A percentile compares a stretch with the other conserved stretches of the same genome.
Conservation (phyloP, 1,140 invertebrate genomes). For the Bombus breviceps region DNA sequence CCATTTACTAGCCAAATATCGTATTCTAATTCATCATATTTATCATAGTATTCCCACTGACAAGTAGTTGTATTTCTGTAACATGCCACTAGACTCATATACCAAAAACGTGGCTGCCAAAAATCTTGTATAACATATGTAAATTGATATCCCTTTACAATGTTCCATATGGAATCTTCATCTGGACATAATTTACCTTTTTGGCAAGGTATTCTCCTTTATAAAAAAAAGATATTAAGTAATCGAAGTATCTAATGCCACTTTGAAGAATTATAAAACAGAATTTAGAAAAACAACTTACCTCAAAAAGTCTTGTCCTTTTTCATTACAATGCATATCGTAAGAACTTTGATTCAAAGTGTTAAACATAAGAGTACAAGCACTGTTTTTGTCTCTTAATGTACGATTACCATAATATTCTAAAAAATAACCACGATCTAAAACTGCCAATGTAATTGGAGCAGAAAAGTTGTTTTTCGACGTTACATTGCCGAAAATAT, state of each 20-base stretch:
- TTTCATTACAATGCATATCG: conserved; percentile 91
- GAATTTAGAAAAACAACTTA: conserved; percentile 40
- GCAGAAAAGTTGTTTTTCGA: conserved; percentile 85
- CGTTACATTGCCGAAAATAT: conserved; percentile 97
- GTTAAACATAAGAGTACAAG: conserved; percentile 93
- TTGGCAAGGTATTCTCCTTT: conserved; percentile 92
- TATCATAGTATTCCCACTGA: conserved; percentile 90
- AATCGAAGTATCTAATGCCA: background rate
- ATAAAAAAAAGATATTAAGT: conserved; percentile 10
- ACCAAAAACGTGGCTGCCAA: conserved; percentile 97
- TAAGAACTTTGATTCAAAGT: conserved; percentile 92
- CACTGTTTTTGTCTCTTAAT: conserved; percentile 84
- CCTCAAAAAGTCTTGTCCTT: conserved; percentile 92
- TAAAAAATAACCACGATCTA: conserved; percentile 93
- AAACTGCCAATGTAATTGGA: conserved; percentile 92
- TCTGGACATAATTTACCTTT: conserved; percentile 90
- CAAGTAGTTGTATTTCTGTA: conserved; percentile 91
- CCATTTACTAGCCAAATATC: conserved; percentile 98
- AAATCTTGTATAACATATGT: conserved; percentile 96
- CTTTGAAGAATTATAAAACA: background rate
- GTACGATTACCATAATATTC: conserved; percentile 93
- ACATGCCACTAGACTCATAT: conserved; percentile 96
- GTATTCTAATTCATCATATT: conserved; percentile 88
- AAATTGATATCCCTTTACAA: conserved; percentile 94
- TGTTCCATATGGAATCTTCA: conserved; percentile 93